phyloP scores from a whole-genome alignment of 2,888 invertebrate genomes.

The Eristalinus sepulchralis region DNA sequence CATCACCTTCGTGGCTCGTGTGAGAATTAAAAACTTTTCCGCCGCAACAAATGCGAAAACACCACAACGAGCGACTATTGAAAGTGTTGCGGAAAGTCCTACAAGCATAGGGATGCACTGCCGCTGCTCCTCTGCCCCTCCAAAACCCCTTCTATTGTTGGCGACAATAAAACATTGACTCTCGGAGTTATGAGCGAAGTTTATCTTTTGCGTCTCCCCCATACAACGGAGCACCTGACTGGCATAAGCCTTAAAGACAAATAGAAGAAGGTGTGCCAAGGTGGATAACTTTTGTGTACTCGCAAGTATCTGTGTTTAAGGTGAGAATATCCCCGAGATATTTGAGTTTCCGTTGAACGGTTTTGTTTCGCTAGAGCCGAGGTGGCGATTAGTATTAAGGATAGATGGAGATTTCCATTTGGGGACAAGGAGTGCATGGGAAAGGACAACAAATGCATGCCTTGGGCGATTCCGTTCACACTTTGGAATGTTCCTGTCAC shows the following conservation, averaged over 20 bases:
- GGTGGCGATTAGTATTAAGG: background rate
- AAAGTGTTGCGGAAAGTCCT: conserved; percentile 42
- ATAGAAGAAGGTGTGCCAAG: conserved; percentile 41
- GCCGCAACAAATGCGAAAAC: conserved; percentile 34
- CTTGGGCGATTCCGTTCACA: background rate
- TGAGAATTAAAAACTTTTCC: conserved; percentile 62
- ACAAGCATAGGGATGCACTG: background rate
- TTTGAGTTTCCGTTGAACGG: conserved; percentile 12
- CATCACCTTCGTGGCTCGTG: background rate
- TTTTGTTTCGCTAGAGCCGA: background rate
- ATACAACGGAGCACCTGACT: background rate
- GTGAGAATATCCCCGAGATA: conserved; percentile 30
- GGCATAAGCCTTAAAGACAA: conserved; percentile 51
- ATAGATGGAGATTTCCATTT: background rate
- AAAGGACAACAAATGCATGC: background rate
- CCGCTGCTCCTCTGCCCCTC: background rate
- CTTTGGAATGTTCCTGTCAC: background rate
- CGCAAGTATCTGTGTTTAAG: conserved; percentile 19
- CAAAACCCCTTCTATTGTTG: conserved; percentile 35
- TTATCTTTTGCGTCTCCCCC: conserved; percentile 52
- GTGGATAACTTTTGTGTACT: conserved; percentile 32
- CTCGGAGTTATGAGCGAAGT: conserved; percentile 49
- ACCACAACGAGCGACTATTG: conserved; percentile 36
- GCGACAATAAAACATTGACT: conserved; percentile 50
- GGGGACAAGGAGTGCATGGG: background rate